A percentile compares a stretch with the other conserved stretches of the same genome.
phyloP scores from a whole-genome alignment of 2,797 vertebrate genomes.

The Erethizon dorsatum region DNA sequence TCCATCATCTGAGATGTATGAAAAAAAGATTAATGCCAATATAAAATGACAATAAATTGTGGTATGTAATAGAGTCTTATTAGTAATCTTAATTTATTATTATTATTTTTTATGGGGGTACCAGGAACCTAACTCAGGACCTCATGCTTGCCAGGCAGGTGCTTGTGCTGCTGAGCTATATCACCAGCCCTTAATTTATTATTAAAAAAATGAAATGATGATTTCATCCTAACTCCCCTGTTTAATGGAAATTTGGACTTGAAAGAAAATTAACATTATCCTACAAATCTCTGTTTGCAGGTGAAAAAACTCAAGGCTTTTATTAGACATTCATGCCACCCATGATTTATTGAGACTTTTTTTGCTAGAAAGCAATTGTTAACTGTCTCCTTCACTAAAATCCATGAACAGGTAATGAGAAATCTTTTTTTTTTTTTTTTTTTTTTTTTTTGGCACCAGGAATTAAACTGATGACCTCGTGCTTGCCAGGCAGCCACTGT shows the following conservation, averaged over 20 bases:
- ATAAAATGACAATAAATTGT: not conserved
- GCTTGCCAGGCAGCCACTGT: too few species aligned
- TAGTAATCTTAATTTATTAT: not conserved
- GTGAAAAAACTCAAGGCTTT: not conserved
- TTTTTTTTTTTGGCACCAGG: too few species aligned
- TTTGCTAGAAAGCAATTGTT: not conserved
- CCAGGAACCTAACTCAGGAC: too few species aligned
- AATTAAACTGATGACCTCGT: too few species aligned
- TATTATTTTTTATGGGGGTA: too few species aligned
- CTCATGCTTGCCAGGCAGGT: too few species aligned
- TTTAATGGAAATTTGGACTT: too few species aligned
- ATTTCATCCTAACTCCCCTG: fast-evolving
- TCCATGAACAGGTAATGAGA: fast-evolving
- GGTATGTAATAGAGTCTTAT: not conserved
- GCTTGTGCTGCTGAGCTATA: too few species aligned
- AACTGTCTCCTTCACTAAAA: not conserved
- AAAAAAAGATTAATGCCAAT: not conserved
- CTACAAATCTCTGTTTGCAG: not conserved
- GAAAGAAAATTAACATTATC: not conserved
- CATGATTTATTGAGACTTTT: not conserved
- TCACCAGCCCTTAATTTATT: not conserved
- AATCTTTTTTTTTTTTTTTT: not conserved
- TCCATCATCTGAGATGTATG: too few species aligned
- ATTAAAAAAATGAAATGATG: not conserved
- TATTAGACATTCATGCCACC: fast-evolving